Evolutionary conservation across 2,888 invertebrate species (phyloP), one percentile per base, ranked within the genome.

Genomic region (Nymphalis c-album): DNA sequence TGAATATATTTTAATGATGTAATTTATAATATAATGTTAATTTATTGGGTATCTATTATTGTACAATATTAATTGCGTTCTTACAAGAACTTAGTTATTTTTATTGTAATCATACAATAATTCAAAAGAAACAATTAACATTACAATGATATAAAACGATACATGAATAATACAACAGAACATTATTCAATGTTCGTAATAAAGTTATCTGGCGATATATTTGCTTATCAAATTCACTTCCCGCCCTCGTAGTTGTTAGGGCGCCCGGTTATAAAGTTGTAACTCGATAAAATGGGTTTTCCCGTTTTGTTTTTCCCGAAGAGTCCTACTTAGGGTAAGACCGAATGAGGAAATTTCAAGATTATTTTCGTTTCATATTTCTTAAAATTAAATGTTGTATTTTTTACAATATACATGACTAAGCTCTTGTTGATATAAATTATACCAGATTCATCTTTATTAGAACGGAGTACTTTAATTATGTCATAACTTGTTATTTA

Each of bases 401-500:
- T 17, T n/a, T 7, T 8, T 2, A n/a, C 6, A 48, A n/a, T 18
- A 18, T 20, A 5, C 20, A 13, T 26, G 26, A 6, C 22, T 26
- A 20, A 26, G 5, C 7, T 53, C 10, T 13, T 22, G 7, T 50
- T 50, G 50, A 17, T 50, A 50, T n/a, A 20, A 18, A 2, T 3
- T 50, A 20, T 20, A 53, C 8, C 16, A 13, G 26, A 53, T 53
- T 26, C 26, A 22, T 26, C 13, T 0, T 16, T 26, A 53, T 53
- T 16, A 26, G 22, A 22, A 22, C 4, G 20, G 75, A n/a, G 78
- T 77, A 76, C 78, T 80, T 82, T 80, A 80, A 83, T 84, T 81
- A 78, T 76, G 72, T 76, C 73, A 77, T 81, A 79, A 82, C 81
- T 81, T 77, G 73, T 75, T 74, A 75, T 79, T 75, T 74, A 78